Evolutionary conservation across 2,797 vertebrate species (phyloP).

Genomic region (Danio aesculapii): DNA sequence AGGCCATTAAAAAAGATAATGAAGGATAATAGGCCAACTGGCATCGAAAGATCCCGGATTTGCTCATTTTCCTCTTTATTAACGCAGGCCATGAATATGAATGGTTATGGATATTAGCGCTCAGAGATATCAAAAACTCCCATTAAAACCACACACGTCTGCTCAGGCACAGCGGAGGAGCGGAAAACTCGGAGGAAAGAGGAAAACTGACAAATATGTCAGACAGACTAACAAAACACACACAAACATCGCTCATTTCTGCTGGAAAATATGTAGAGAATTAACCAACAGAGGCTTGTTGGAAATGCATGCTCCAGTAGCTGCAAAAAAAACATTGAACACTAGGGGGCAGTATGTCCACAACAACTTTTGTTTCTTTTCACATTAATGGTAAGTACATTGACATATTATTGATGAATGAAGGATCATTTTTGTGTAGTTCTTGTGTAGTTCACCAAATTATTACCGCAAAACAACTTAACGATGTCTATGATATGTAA

Average conservation of each 20-base stretch:
- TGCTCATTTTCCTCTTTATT: constrained; percentile 51
- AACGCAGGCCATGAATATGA: constrained; percentile 51
- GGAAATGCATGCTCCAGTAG: not conserved
- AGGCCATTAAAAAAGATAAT: constrained; percentile 37
- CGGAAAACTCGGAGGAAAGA: constrained; percentile 1
- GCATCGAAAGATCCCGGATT: constrained; percentile 10
- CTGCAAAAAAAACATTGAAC: not conserved
- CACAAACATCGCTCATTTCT: constrained; percentile 53
- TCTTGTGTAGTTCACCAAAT: too few species aligned
- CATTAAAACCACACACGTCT: constrained; percentile 45
- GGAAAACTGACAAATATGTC: constrained; percentile 47
- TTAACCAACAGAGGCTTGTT: not conserved
- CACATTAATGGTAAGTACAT: too few species aligned
- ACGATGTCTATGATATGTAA: too few species aligned
- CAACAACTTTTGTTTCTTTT: too few species aligned
- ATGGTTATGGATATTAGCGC: constrained; percentile 55
- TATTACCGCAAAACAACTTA: too few species aligned
- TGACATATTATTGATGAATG: too few species aligned
- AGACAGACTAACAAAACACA: constrained; percentile 59
- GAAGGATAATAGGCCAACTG: constrained; percentile 39
- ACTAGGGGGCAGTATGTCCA: too few species aligned
- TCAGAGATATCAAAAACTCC: constrained; percentile 43
- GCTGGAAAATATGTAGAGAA: not conserved
- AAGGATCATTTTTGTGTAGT: too few species aligned
- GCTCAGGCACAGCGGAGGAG: not conserved